Evolutionary conservation across 2,888 invertebrate species (phyloP), one percentile per base, ranked within the genome.

Genomic region (Catocala nupta): DNA sequence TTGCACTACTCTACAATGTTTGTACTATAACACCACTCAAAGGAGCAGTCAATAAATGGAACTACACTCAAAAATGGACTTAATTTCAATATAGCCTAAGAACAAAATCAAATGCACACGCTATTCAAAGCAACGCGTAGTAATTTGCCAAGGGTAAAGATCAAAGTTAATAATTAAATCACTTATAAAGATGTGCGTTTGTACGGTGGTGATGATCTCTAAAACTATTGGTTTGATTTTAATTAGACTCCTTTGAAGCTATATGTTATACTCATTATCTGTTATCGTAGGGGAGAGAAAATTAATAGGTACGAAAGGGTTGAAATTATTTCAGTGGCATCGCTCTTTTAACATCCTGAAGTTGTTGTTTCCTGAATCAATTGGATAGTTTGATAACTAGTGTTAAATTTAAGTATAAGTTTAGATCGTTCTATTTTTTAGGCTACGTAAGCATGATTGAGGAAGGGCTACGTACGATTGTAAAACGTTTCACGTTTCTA

Each of bases 121-220:
- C 25, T 12, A 12, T 39, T 39, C 12, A 54, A 63, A 63, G 43
- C 53, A 36, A 34, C 49, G 34, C 56, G 44, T 16, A 43, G 60
- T 74, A 64, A 75, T 77, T 75, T 63, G 56, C 64, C 11, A 36
- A 54, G 16, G 33, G 64, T 59, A 65, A 54, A 65, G 75, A 75
- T 75, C 78, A 77, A 75, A 77, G 75, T 64, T 66, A 61, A 75
- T 77, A 77, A 77, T 71, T 75, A 75, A 77, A 75, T 71, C 72
- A 75, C 55, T 63, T 63, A 63, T 63, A 74, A 70, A 74, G 59
- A 77, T 66, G 45, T 61, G 58, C 53, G 68, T 61, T 48, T 66
- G 62, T 60, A 66, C 54, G 53, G 44, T 52, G 57, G 65, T 59
- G 61, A 53, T 51, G 58, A 73, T 75, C 70, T 60, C 55, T 10